phyloP scores from a whole-genome alignment of 2,888 invertebrate species.

The Pyrrhia umbra region DNA sequence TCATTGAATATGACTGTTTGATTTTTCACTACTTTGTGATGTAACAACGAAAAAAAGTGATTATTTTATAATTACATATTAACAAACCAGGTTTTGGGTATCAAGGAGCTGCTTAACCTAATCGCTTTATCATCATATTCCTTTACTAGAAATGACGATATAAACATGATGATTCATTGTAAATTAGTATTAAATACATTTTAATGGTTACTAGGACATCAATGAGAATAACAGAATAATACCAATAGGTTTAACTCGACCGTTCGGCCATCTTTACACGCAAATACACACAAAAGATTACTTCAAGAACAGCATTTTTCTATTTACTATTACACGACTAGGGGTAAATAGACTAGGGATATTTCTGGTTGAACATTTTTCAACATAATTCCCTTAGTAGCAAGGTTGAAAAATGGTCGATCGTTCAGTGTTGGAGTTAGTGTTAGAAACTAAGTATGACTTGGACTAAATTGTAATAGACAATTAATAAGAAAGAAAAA shows the following conservation, averaged over 20 bases:
- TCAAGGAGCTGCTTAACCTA: conserved; percentile 35
- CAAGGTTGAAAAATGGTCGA: background rate
- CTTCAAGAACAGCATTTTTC: background rate
- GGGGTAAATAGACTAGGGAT: background rate
- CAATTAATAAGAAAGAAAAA: background rate
- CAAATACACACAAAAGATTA: background rate
- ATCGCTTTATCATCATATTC: conserved; percentile 79
- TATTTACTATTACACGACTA: background rate
- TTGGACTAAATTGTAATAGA: background rate
- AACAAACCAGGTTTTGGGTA: conserved; percentile 45
- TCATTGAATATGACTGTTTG: conserved; percentile 34
- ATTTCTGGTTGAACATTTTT: background rate
- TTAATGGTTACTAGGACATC: background rate
- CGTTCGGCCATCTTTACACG: background rate
- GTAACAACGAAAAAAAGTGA: background rate
- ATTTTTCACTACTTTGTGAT: conserved; percentile 10
- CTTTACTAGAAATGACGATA: conserved; percentile 81
- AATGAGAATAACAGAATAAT: background rate
- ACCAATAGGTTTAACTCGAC: background rate
- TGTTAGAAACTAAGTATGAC: background rate
- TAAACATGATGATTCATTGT: conserved; percentile 14
- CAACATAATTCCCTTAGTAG: background rate
- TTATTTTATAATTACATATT: conserved; percentile 17
- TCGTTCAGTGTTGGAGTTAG: background rate
- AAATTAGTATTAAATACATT: conserved; percentile 1